Evolutionary conservation across 1,140 invertebrate genomes (phyloP).

Genomic region (Agrypnia vestita): DNA sequence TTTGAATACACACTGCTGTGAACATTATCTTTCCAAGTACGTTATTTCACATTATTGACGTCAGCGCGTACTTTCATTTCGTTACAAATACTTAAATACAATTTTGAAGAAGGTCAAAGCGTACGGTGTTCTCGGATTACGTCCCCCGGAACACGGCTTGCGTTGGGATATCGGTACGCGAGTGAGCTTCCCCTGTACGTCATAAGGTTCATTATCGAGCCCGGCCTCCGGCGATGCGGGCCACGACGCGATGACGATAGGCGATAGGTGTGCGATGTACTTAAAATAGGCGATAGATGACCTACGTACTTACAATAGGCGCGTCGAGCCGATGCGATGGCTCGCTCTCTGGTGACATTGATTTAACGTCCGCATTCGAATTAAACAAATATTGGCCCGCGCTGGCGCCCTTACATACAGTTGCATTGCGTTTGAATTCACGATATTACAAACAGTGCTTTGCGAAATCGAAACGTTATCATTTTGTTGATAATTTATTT

Average conservation of each 20-base stretch:
- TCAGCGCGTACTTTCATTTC: neutral
- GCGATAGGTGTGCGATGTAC: too few species aligned
- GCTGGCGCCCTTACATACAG: neutral
- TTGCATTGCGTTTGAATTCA: neutral
- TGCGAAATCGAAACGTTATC: too few species aligned
- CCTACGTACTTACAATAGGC: too few species aligned
- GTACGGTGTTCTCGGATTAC: neutral
- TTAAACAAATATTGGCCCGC: constrained; percentile 13
- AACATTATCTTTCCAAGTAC: too few species aligned
- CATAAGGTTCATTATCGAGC: too few species aligned
- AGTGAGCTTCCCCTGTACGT: neutral
- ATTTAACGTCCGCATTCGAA: constrained; percentile 1
- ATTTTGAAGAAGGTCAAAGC: constrained; percentile 16
- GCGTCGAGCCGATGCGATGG: too few species aligned
- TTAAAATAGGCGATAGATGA: too few species aligned
- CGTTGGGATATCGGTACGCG: neutral
- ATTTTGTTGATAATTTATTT: too few species aligned
- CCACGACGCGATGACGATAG: too few species aligned
- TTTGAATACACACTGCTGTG: too few species aligned
- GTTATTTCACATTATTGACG: too few species aligned
- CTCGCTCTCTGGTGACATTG: neutral
- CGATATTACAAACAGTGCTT: neutral
- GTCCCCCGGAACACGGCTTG: neutral
- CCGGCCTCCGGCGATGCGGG: too few species aligned
- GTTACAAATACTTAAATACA: constrained; percentile 24